These are phyloP conservation scores for Suricata suricatta DNA, from an alignment of 2,113 vertebrate species.

Conservation along the genomic window DNA sequence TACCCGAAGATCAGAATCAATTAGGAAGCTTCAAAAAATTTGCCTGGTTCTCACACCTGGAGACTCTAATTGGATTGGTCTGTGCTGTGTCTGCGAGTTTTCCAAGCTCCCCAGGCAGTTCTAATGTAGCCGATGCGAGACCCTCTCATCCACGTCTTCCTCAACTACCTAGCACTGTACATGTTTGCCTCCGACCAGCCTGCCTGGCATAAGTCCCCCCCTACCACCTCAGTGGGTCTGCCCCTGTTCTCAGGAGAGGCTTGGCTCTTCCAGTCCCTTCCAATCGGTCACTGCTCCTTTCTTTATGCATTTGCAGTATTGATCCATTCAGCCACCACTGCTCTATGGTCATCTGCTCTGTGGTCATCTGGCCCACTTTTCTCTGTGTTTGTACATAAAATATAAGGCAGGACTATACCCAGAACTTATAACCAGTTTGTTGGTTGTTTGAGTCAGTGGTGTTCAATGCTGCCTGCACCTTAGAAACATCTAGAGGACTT, in stretches of 20 bases:
- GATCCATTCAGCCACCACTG: background rate
- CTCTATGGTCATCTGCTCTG: background rate
- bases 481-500: background rate
- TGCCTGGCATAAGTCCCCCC: rapidly evolving
- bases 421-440: background rate
- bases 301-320: background rate
- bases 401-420: background rate
- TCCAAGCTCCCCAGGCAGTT: background rate
- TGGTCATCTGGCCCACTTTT: background rate
- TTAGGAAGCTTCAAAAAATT: background rate
- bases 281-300: background rate
- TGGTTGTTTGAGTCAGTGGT: background rate
- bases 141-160: background rate
- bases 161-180: background rate
- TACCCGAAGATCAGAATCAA: background rate
- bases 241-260: background rate
- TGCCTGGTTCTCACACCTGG: background rate
- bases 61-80: background rate
- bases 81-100: background rate
- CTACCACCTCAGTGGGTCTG: too few relatives aligned
- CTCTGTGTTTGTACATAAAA: background rate
- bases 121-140: background rate
- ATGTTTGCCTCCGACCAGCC: background rate
- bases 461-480: background rate
- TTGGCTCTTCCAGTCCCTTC: background rate